Conservation (phyloP, 2,113 vertebrate species). For the Ascaphus truei region DNA sequence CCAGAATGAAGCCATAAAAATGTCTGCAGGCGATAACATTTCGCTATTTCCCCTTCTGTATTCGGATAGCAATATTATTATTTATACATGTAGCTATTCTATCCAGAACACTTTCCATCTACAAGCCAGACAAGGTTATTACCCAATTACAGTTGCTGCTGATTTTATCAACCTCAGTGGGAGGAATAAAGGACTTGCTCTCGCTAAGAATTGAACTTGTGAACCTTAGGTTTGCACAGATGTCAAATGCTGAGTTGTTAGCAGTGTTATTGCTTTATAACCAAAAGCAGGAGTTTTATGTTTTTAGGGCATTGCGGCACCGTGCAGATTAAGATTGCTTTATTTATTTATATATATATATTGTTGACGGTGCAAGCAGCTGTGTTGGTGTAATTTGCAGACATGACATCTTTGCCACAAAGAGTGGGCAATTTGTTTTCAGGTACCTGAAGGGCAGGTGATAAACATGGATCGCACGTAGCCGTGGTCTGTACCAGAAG, state of each 20-base stretch:
- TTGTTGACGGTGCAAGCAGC: too few species aligned
- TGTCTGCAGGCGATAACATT: neutral
- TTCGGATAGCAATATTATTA: neutral
- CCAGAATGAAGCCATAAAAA: neutral
- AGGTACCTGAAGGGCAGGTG: too few species aligned
- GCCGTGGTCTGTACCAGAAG: too few species aligned
- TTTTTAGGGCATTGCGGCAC: too few species aligned
- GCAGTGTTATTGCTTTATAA: neutral
- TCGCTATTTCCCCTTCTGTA: neutral
- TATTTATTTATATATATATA: too few species aligned
- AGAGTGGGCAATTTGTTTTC: too few species aligned
- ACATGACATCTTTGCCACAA: too few species aligned
- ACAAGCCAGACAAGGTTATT: neutral
- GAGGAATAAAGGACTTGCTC: neutral
- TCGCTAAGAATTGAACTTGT: neutral
- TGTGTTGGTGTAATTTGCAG: too few species aligned
- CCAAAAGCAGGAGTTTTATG: neutral
- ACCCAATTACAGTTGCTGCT: neutral
- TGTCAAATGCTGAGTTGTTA: neutral
- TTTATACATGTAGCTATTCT: neutral
- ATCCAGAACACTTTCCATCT: neutral
- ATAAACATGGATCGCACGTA: too few species aligned
- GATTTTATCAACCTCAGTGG: neutral
- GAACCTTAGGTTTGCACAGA: neutral
- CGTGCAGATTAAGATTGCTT: too few species aligned